Percentiles rank a stretch among this genome's conserved stretches.
Conservation (phyloP, 2,113 vertebrate genomes). For the Trichechus manatus region DNA sequence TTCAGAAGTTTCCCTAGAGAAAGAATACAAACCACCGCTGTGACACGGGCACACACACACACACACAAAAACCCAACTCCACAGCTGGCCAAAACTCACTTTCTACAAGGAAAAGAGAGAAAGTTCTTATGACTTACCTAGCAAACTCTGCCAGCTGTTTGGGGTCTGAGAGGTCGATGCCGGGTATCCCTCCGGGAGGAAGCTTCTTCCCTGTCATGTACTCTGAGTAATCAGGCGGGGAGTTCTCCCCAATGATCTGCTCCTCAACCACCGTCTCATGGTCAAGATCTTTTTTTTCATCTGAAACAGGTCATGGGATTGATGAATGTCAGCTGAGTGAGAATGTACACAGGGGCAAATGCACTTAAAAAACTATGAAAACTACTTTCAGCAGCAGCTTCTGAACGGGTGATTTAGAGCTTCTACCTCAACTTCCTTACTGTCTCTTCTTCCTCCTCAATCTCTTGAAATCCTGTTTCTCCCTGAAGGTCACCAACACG, state of each 20-base stretch:
- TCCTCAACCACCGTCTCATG: conserved; percentile 97
- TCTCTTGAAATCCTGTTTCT: background rate
- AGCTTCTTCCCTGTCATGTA: conserved; percentile 99
- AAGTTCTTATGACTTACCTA: conserved; percentile 89
- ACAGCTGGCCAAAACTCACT: conserved; percentile 10
- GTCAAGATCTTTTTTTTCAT: conserved; percentile 99
- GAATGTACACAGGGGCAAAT: background rate
- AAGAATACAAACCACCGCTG: conserved; percentile 43
- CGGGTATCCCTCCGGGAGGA: conserved; percentile 97
- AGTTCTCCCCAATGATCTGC: conserved; percentile 98
- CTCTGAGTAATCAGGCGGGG: conserved; percentile 98
- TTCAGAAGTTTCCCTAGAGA: background rate
- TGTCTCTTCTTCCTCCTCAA: background rate
- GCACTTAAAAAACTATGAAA: background rate
- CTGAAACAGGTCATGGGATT: conserved; percentile 88
- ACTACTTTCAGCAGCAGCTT: background rate
- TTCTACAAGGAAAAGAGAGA: background rate
- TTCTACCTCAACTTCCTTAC: background rate
- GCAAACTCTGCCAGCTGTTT: conserved; percentile 99
- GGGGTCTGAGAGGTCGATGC: conserved; percentile 98
- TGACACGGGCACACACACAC: background rate
- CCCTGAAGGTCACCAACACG: background rate
- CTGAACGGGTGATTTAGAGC: background rate
- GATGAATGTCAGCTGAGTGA: conserved; percentile 36
- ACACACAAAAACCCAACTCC: background rate